Conservation (phyloP, 2,797 vertebrate genomes). For the Lates japonicus region DNA sequence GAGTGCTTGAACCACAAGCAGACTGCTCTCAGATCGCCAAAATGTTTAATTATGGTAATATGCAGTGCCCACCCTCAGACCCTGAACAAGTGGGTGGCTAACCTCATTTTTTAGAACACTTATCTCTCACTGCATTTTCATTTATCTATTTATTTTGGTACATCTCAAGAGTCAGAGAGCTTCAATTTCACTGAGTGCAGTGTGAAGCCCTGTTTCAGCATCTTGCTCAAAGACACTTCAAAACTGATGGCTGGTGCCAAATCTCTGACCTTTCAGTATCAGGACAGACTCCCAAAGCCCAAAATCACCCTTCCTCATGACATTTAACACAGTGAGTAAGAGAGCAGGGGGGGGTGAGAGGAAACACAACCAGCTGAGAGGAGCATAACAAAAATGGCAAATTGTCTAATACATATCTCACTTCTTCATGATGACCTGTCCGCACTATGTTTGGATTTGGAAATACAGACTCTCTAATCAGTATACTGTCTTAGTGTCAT, state of each 20-base stretch:
- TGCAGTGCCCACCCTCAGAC: constrained; percentile 41
- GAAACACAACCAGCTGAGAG: constrained; percentile 65
- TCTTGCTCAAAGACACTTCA: constrained; percentile 71
- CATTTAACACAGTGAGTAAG: constrained; percentile 78
- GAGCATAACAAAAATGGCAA: constrained; percentile 55
- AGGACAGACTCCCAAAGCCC: constrained; percentile 71
- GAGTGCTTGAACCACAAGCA: constrained; percentile 43
- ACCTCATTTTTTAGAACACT: constrained; percentile 46
- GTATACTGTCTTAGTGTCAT: not conserved
- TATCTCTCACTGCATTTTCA: constrained; percentile 24
- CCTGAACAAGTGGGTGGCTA: constrained; percentile 39
- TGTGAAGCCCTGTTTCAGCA: constrained; percentile 29
- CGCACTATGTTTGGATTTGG: constrained; percentile 16
- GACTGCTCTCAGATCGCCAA: constrained; percentile 56
- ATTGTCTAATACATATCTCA: constrained; percentile 47
- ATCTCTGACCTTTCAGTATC: constrained; percentile 78
- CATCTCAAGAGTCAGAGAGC: constrained; percentile 16
- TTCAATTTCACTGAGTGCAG: constrained; percentile 25
- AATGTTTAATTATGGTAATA: constrained; percentile 69
- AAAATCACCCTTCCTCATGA: constrained; percentile 72
- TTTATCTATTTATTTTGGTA: constrained; percentile 39
- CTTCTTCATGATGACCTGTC: constrained; percentile 31
- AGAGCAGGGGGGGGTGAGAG: constrained; percentile 60
- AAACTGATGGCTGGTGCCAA: constrained; percentile 67
- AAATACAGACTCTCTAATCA: not conserved